These are phyloP conservation scores for Turritopsis rubra DNA, from an alignment of 30 jellyfish, hydroid and myxozoan species.

Conservation along the genomic window DNA sequence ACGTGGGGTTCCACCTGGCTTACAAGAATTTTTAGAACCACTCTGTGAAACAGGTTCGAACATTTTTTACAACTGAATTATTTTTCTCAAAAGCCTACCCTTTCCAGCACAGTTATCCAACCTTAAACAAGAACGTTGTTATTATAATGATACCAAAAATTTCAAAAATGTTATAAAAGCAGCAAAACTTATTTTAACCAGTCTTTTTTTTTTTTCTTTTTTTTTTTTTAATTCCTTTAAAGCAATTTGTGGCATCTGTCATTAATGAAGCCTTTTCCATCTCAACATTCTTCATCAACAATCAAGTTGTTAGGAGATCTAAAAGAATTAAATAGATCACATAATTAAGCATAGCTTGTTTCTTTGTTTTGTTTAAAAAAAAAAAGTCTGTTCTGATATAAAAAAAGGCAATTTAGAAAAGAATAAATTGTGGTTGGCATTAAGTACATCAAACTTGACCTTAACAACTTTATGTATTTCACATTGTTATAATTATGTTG, in stretches of 20 bases:
- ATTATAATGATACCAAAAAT: background rate
- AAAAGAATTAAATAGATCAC: background rate
- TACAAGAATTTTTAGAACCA: constrained; percentile 84
- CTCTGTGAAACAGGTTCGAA: constrained; percentile 71
- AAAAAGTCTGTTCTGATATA: background rate
- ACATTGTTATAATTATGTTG: background rate
- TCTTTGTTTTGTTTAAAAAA: background rate
- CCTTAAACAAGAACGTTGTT: background rate
- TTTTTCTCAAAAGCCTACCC: background rate
- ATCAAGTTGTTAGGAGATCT: background rate
- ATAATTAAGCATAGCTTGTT: background rate
- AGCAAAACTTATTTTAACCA: background rate
- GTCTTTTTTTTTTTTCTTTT: background rate
- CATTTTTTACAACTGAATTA: background rate
- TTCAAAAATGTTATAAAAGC: background rate
- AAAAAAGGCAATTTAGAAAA: background rate
- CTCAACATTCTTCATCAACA: background rate
- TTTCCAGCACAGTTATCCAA: background rate
- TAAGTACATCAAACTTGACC: background rate
- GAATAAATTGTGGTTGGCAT: background rate
- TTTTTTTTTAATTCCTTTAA: background rate
- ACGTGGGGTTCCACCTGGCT: constrained; percentile 97
- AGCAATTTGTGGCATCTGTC: background rate
- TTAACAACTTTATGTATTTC: background rate
- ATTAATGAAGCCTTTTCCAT: background rate